Evolutionary conservation across 2,888 invertebrate genomes (phyloP).

Genomic region (Drosophila pseudotakahashii): DNA sequence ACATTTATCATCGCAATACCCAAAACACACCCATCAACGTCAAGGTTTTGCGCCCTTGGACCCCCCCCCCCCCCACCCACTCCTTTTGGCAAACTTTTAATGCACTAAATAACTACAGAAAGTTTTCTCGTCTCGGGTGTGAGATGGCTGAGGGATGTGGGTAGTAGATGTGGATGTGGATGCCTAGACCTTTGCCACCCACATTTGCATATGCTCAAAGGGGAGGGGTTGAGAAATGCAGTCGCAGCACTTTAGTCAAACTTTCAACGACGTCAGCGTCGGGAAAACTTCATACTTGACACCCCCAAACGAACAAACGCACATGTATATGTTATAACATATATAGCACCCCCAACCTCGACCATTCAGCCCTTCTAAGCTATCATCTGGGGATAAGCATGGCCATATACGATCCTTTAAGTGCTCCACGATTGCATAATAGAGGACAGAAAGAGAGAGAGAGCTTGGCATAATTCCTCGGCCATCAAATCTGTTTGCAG

Average conservation of each 20-base stretch:
- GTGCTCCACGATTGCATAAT: conserved; percentile 27
- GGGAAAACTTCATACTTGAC: conserved; percentile 34
- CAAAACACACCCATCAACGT: not conserved
- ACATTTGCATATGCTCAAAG: conserved; percentile 24
- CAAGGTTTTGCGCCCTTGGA: not conserved
- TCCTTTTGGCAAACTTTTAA: conserved; percentile 53
- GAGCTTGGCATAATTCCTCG: conserved; percentile 29
- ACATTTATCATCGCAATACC: conserved; percentile 1
- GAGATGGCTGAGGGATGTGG: not conserved
- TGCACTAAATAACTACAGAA: conserved; percentile 69
- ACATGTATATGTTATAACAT: no score
- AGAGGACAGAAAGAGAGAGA: not conserved
- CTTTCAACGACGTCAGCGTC: conserved; percentile 31
- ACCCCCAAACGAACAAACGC: not conserved
- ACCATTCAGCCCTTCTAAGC: not conserved
- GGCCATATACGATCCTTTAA: conserved; percentile 37
- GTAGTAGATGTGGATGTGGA: not conserved
- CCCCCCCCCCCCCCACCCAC: not conserved
- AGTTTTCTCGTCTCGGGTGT: conserved; percentile 42
- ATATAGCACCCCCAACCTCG: not conserved
- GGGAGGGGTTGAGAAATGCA: conserved; percentile 17
- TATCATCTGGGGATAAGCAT: conserved; percentile 29
- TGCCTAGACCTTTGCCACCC: not conserved
- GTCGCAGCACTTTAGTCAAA: conserved; percentile 33
- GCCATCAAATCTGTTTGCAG: conserved; percentile 27